Percentiles rank a stretch among this genome's conserved stretches.
phyloP scores from a whole-genome alignment of 2,113 vertebrate species.

The Phoenicopterus ruber region DNA sequence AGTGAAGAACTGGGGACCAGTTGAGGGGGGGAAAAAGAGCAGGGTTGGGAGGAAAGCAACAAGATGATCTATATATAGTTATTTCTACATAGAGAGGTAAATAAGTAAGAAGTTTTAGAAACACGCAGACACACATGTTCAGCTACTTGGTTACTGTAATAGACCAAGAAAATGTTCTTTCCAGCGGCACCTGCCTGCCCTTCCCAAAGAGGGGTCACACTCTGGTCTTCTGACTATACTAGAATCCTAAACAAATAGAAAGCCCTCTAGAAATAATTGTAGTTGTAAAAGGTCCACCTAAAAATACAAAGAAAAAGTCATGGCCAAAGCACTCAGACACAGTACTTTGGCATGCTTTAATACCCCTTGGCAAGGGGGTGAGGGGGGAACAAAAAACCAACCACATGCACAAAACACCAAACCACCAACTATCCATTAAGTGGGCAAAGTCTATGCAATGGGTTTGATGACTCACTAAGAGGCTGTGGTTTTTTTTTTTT shows the following conservation, averaged over 20 bases:
- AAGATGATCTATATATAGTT: not conserved
- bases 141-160: not conserved
- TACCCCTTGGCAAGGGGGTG: not conserved
- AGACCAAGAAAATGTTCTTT: not conserved
- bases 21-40: rapidly evolving
- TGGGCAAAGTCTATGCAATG: not conserved
- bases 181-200: not conserved
- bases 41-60: not conserved
- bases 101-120: not conserved
- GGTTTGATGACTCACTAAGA: slow-evolving; percentile 11
- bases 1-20: rapidly evolving
- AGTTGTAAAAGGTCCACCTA: not conserved
- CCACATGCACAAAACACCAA: no score
- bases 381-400: no score
- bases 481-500: not conserved
- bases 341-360: not conserved
- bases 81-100: not conserved
- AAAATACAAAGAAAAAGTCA: not conserved
- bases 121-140: not conserved
- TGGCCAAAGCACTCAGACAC: not conserved
- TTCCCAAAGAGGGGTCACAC: not conserved
- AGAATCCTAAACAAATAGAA: not conserved
- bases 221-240: not conserved
- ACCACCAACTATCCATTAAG: not conserved
- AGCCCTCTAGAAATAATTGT: not conserved